These are phyloP conservation scores for Drosophila pegasa DNA, from an alignment of 2,888 invertebrate species.

Conservation along the genomic window DNA sequence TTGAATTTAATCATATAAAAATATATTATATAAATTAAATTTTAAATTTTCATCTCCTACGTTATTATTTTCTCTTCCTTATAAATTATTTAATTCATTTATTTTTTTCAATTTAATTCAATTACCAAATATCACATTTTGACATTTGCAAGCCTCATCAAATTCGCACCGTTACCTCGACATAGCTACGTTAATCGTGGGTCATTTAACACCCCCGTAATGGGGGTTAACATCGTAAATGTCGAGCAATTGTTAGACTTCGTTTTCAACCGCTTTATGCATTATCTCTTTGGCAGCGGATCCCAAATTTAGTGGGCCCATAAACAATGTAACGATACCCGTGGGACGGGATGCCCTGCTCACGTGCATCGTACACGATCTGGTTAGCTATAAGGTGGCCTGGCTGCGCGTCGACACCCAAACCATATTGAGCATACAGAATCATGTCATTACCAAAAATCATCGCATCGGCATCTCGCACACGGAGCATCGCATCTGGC, in stretches of 20 bases:
- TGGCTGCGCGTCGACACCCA: constrained; percentile 96
- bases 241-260: constrained; percentile 38
- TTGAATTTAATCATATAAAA: too few relatives aligned
- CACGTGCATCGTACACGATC: constrained; percentile 92
- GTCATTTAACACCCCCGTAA: constrained; percentile 51
- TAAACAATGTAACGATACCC: constrained; percentile 92
- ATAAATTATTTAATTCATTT: background rate
- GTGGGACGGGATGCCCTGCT: constrained; percentile 93
- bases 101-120: constrained; percentile 7
- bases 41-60: too few relatives aligned
- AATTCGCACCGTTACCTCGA: background rate
- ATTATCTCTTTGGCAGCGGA: constrained; percentile 87
- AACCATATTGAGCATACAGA: constrained; percentile 95
- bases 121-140: constrained; percentile 52
- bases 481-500: constrained; percentile 94
- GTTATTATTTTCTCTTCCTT: too few relatives aligned
- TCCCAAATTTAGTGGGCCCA: constrained; percentile 93
- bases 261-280: background rate
- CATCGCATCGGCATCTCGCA: constrained; percentile 93
- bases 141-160: constrained; percentile 60
- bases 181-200: constrained; percentile 21
- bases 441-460: constrained; percentile 95
- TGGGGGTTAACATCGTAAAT: constrained; percentile 48
- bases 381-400: constrained; percentile 94
- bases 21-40: too few relatives aligned